Evolutionary conservation across 2,113 vertebrate species (phyloP), one percentile per base, ranked within the genome.

Genomic region (Pomatorhinus ruficollis): DNA sequence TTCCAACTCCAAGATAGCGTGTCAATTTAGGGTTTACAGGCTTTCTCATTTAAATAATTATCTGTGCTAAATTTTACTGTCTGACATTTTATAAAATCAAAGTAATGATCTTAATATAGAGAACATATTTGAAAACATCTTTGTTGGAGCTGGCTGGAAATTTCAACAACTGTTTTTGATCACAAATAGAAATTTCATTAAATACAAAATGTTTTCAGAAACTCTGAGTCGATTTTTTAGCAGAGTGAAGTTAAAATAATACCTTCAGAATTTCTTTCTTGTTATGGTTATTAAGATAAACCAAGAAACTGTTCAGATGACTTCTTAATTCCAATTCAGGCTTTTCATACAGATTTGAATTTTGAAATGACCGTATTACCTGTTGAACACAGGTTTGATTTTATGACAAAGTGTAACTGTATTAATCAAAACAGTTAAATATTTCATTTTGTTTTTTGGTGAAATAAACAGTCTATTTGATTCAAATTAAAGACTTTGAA

Each of bases 61-160:
- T 76, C 57, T 79, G 80, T 94, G 92, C 87, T 93, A 94, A 93
- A 94, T 95, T 94, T 96, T 96, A 90, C 90, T 95, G 87, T 92
- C 47, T 91, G 42, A 61, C 42, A 2, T 66, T 68, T 96, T 87
- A 78, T 72, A 65, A 92, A 91, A 94, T 93, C 79, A 83, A 93
- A 92, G 74, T 76, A 95, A 93, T 63, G 39, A 90, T 89, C 85
- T 94, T 95, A 88, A 89, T 94, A 93, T 47, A 75, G 68, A 81
- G 88, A 92, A 59, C 64, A 72, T 88, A 89, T 93, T 95, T 92
- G 61, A 88, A 93, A 95, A 93, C 85, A 71, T 94, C 90, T 94
- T 95, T 90, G 42, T 90, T 90, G 79, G 63, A 92, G 39, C 90
- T 92, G 56, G 18, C 60, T 96, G 83, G 59, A 93, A 80, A 83